Evolutionary conservation across 2,113 vertebrate genomes (phyloP), one percentile per base, ranked within the genome.

Genomic region (Dryoscopus gambensis): DNA sequence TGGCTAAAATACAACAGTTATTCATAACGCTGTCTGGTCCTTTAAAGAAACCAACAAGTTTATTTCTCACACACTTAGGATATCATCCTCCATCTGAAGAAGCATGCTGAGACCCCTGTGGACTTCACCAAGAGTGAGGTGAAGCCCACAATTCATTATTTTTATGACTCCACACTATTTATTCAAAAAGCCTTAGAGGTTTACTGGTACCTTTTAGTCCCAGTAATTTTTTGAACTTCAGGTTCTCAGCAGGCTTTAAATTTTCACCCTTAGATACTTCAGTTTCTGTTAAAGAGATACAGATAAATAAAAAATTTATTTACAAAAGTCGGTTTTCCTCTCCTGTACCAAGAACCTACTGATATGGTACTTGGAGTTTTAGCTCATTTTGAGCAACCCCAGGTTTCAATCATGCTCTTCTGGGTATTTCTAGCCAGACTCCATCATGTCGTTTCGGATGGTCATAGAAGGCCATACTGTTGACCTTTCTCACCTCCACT

Each of bases 1-100:
- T 88, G 65, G 62, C 63, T 90, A 53, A 86, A 94, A 94, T 39
- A 62, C 37, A 88, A 12, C 47, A 84, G 46, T 75, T 73, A 83
- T 49, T 80, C 39, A 93, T 49, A 90, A 91, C 62, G 24, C 47
- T 71, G 39, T 23, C 55, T 37, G 10, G 11, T 77, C 39, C n/a
- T 57, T 88, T 69, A 92, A 62, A 88, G 46, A 74, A 95, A 57
- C 17, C 30, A 87, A 33, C 23, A 90, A 31, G 16, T 70, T 22
- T 30, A 12, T 46, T 77, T 60, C 42, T 73, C 65, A 59, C 33
- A 50, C 10, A 23, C 11, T 90, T 78, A 15, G 23, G 21, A 57
- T 37, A 10, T 31, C 8, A 11, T 23, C 10, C 23, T 68, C n/a
- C 37, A 71, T 25, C 44, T 71, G 30, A 84, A 73, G 44, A 60